Conservation (phyloP, 2,113 vertebrate genomes). For the Ictidomys tridecemlineatus region DNA sequence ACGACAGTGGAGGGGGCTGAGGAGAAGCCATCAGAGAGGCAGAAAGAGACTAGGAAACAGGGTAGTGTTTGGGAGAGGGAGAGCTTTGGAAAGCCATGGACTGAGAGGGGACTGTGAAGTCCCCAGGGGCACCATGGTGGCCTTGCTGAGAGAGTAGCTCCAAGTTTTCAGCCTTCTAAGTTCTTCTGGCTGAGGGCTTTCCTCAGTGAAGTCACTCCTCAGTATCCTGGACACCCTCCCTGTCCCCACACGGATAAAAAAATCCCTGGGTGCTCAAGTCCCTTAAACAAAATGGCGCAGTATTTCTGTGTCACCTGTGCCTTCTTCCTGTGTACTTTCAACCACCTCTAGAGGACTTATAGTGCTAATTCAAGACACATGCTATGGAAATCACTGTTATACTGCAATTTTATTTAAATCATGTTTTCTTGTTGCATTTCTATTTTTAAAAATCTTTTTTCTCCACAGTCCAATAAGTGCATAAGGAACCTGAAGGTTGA, state of each 20-base stretch:
- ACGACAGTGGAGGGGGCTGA: too few species aligned
- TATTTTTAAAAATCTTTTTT: neutral
- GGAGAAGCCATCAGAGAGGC: neutral
- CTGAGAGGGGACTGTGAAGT: neutral
- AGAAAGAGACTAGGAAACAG: neutral
- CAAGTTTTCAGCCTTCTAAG: neutral
- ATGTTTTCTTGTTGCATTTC: neutral
- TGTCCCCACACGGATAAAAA: neutral
- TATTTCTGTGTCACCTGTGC: neutral
- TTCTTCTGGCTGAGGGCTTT: neutral
- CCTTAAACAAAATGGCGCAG: neutral
- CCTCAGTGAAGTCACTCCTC: neutral
- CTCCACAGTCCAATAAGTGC: neutral
- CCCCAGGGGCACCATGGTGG: neutral
- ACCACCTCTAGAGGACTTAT: neutral
- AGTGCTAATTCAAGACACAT: too few species aligned
- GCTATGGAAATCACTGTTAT: too few species aligned
- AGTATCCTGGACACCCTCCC: neutral
- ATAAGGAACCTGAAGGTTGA: neutral
- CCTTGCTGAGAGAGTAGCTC: too few species aligned
- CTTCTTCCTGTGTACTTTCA: neutral
- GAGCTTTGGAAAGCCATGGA: neutral
- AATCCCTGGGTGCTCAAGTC: neutral
- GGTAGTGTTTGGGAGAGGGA: neutral
- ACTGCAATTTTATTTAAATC: neutral